phyloP scores from a whole-genome alignment of 2,797 vertebrate genomes.

The Taenioides sp. region DNA sequence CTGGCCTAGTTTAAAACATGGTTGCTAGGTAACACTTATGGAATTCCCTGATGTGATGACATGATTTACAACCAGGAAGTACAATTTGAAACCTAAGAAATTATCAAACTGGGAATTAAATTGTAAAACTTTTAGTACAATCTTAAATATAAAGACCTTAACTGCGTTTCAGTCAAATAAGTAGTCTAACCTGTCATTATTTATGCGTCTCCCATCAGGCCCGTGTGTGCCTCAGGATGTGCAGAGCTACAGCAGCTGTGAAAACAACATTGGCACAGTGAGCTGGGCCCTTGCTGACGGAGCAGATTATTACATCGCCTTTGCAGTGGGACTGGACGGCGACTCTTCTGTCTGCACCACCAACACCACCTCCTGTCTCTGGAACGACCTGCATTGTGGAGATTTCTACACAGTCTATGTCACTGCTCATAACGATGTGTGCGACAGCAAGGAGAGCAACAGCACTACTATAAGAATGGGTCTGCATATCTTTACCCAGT shows the following conservation, averaged over 20 bases:
- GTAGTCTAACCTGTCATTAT: no score
- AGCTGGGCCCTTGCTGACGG: slow-evolving; percentile 72
- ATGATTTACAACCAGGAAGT: no score
- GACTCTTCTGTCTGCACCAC: slow-evolving; percentile 59
- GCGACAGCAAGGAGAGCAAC: slow-evolving; percentile 72
- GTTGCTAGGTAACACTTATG: no score
- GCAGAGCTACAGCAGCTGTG: slow-evolving; percentile 61
- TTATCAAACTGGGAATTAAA: no score
- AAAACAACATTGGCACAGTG: slow-evolving; percentile 64
- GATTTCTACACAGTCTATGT: slow-evolving; percentile 70
- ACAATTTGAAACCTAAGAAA: no score
- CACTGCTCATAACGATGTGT: slow-evolving; percentile 60
- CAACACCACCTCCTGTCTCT: slow-evolving; percentile 66
- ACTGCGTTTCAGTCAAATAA: no score
- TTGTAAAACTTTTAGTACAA: no score
- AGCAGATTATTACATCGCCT: slow-evolving; percentile 71
- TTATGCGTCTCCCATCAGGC: slow-evolving; percentile 47
- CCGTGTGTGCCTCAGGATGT: slow-evolving; percentile 72
- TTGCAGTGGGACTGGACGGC: slow-evolving; percentile 62
- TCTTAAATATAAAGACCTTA: no score
- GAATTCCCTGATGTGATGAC: no score
- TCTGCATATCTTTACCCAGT: slow-evolving; percentile 28
- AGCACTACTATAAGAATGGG: slow-evolving; percentile 71
- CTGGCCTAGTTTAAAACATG: no score
- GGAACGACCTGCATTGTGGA: slow-evolving; percentile 74